Conservation (phyloP, 2,888 invertebrate species). For the Argyresthia albistria region DNA sequence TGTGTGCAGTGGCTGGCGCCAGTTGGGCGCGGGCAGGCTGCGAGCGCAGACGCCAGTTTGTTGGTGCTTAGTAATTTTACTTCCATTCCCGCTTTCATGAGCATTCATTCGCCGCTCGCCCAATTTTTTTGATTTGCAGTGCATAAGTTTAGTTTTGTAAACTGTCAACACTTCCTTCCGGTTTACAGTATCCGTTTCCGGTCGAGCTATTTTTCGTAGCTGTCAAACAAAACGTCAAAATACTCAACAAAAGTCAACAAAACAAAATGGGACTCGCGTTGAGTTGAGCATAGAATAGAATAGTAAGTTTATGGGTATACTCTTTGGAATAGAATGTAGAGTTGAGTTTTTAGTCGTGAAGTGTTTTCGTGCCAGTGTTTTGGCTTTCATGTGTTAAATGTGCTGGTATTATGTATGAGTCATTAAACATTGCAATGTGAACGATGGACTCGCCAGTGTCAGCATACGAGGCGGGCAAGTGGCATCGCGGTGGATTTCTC, state of each 20-base stretch:
- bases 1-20: conserved; percentile 14
- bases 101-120: not conserved
- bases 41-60: conserved; percentile 22
- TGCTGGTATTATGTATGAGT: conserved; percentile 45
- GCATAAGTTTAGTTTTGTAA: not conserved
- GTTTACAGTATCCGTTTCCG: not conserved
- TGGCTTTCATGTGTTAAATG: conserved; percentile 39
- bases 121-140: not conserved
- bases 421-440: conserved; percentile 50
- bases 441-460: conserved; percentile 49
- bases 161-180: not conserved
- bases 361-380: conserved; percentile 30
- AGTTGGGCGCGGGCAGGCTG: conserved; percentile 39
- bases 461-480: conserved; percentile 43
- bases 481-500: conserved; percentile 61
- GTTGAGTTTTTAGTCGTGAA: too few species aligned
- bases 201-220: not conserved
- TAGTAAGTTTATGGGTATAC: too few species aligned
- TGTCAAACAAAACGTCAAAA: not conserved
- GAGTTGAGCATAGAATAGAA: not conserved
- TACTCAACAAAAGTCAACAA: too few species aligned
- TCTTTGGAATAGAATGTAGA: too few species aligned
- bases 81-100: not conserved
- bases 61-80: not conserved
- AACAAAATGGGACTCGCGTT: not conserved